These are phyloP conservation scores for Halictus quadricinctus DNA, from an alignment of 2,888 invertebrate genomes.

Conservation along the genomic window DNA sequence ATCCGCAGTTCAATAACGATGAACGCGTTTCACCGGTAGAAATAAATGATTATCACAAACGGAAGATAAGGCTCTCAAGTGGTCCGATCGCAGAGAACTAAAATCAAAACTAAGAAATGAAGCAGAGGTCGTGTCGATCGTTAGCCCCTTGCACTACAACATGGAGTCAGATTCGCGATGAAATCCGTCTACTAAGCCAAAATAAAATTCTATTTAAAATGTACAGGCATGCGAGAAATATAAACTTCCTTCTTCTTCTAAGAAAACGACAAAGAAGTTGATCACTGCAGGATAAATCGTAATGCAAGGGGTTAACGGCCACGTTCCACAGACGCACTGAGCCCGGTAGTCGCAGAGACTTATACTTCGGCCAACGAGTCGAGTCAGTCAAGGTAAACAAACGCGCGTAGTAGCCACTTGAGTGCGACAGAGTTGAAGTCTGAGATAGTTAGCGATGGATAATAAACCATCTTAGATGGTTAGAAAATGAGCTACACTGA, in stretches of 20 bases:
- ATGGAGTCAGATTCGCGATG: neutral
- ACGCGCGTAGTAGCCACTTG: neutral
- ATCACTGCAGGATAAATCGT: neutral
- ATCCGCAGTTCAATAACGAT: too few relatives aligned
- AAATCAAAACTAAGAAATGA: neutral
- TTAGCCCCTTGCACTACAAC: neutral
- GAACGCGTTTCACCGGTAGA: neutral
- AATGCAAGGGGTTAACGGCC: conserved; percentile 1
- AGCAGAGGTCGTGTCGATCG: neutral
- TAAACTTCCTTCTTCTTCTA: neutral
- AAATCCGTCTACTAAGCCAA: neutral
- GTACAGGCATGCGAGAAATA: neutral
- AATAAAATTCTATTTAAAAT: neutral
- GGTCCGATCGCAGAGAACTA: neutral
- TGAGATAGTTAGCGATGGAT: neutral
- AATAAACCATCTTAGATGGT: too few relatives aligned
- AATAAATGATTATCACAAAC: neutral
- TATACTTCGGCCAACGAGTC: neutral
- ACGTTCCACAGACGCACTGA: conserved; percentile 5
- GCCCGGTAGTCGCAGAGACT: neutral
- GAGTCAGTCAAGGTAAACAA: neutral
- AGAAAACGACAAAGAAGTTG: neutral
- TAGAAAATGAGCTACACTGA: neutral
- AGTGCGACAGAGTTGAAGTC: neutral
- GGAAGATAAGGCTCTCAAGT: neutral